phyloP scores from a whole-genome alignment of 2,113 vertebrate genomes.

The Prietella phreatophila region DNA sequence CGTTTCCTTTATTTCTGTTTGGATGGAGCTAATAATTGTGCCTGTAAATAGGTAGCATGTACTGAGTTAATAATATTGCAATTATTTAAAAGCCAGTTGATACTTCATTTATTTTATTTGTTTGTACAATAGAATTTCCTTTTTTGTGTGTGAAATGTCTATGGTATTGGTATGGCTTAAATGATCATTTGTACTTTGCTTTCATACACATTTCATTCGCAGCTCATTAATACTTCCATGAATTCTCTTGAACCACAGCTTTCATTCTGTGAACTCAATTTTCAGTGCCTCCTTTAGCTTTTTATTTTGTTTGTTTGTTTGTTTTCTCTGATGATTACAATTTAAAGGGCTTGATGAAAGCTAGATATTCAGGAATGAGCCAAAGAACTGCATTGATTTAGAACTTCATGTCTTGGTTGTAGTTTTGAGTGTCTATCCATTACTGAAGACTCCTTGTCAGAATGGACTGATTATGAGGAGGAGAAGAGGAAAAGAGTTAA shows the following conservation, averaged over 20 bases:
- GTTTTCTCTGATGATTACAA: neutral
- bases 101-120: neutral
- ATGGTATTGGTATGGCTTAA: neutral
- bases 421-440: constrained; percentile 58
- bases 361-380: neutral
- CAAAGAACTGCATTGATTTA: neutral
- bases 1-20: neutral
- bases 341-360: neutral
- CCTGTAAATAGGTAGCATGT: neutral
- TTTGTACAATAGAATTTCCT: neutral
- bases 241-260: neutral
- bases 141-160: neutral
- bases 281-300: neutral
- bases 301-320: too few relatives aligned
- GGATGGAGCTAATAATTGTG: neutral
- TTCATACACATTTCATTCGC: neutral
- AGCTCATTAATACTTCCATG: neutral
- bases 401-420: neutral
- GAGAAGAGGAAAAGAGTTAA: constrained; percentile 49
- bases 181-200: constrained; percentile 7
- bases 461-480: constrained; percentile 37
- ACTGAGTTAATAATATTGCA: neutral
- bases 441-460: constrained; percentile 35
- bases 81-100: neutral
- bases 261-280: neutral